These are phyloP conservation scores for Paraplagusia blochii DNA, from an alignment of 2,113 vertebrate genomes.

Conservation along the genomic window DNA sequence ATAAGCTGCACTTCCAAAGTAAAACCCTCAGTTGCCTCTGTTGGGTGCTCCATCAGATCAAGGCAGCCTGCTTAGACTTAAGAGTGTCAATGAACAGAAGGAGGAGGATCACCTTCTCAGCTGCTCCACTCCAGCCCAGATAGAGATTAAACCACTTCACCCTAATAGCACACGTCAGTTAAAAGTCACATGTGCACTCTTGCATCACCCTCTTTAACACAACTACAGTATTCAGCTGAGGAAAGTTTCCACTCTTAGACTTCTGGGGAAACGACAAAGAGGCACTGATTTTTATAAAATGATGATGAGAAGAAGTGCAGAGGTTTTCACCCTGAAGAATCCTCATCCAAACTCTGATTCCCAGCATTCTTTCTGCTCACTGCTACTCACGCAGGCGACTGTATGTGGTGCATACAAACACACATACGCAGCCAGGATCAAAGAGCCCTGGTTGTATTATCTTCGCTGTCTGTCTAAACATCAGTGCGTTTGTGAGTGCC, in stretches of 20 bases:
- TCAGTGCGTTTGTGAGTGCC: slow-evolving; percentile 21
- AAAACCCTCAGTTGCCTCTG: slow-evolving; percentile 59
- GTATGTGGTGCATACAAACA: slow-evolving; percentile 14
- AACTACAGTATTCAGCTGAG: too few relatives aligned
- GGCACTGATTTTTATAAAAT: too few relatives aligned
- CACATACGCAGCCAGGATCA: slow-evolving; percentile 34
- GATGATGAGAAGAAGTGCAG: neutral
- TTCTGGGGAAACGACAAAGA: too few relatives aligned
- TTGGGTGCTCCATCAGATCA: slow-evolving; percentile 64
- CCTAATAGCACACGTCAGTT: slow-evolving; percentile 66
- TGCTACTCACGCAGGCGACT: slow-evolving; percentile 23
- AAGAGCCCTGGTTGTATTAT: slow-evolving; percentile 36
- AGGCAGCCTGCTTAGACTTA: slow-evolving; percentile 61
- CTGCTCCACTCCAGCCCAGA: slow-evolving; percentile 48
- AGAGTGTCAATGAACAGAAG: slow-evolving; percentile 68
- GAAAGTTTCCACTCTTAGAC: slow-evolving; percentile 6
- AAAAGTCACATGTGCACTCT: slow-evolving; percentile 53
- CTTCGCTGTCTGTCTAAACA: slow-evolving; percentile 28
- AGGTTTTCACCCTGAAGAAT: neutral
- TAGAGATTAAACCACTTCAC: slow-evolving; percentile 68
- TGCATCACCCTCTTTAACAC: neutral
- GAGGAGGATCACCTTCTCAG: slow-evolving; percentile 62
- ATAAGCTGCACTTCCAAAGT: slow-evolving; percentile 49
- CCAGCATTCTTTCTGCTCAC: slow-evolving; percentile 15
- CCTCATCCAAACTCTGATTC: slow-evolving; percentile 5